A percentile compares a stretch with the other conserved stretches of the same genome.
Conservation (phyloP, 2,797 vertebrate genomes). For the Hemibagrus guttatus region DNA sequence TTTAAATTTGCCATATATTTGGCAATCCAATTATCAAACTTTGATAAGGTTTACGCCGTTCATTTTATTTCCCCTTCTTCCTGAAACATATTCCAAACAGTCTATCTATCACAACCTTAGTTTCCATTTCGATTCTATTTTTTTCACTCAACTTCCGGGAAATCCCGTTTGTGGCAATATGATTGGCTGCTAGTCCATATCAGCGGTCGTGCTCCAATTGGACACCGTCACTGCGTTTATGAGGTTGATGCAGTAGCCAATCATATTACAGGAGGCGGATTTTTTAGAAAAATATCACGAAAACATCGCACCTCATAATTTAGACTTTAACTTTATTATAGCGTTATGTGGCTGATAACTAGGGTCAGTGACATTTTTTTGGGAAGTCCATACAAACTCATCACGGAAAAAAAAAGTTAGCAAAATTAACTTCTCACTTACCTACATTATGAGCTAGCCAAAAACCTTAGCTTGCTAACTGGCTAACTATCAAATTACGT, state of each 20-base stretch:
- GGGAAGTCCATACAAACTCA: not conserved
- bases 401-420: not conserved
- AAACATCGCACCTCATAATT: not conserved
- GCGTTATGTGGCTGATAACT: not conserved
- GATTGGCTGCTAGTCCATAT: not conserved
- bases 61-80: not conserved
- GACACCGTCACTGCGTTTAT: not conserved
- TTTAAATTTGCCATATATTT: no score
- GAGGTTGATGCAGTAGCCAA: not conserved
- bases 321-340: not conserved
- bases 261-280: slow-evolving; percentile 17
- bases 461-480: slow-evolving; percentile 4
- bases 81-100: not conserved
- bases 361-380: not conserved
- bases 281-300: not conserved
- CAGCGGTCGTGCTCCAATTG: not conserved
- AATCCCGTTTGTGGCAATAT: not conserved
- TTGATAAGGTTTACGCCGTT: not conserved
- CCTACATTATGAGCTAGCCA: not conserved
- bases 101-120: not conserved
- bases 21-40: no score
- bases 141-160: slow-evolving; percentile 8
- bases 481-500: slow-evolving; percentile 27
- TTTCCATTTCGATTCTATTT: not conserved
- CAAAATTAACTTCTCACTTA: not conserved